Evolutionary conservation across 2,888 invertebrate species (phyloP).

Genomic region (Acronicta alni): DNA sequence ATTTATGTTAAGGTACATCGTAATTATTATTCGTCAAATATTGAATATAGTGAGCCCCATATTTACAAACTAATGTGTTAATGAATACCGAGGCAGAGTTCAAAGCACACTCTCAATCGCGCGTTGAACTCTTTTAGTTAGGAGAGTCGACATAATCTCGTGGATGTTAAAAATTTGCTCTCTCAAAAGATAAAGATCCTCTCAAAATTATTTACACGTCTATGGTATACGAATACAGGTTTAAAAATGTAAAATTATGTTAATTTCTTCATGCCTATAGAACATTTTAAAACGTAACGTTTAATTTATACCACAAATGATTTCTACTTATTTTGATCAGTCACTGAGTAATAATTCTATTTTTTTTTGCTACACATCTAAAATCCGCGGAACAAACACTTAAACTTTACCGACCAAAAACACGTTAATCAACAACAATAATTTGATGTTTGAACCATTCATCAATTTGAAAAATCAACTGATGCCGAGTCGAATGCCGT

Average conservation of each 20-base stretch:
- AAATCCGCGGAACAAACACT: conserved; percentile 24
- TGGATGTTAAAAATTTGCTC: conserved; percentile 22
- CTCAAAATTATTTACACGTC: conserved; percentile 15
- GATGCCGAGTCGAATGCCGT: neutral
- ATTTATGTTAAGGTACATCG: neutral
- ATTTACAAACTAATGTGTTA: conserved; percentile 5
- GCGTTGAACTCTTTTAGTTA: conserved; percentile 76
- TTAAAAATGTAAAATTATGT: conserved; percentile 33
- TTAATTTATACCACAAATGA: no score
- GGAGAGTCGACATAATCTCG: conserved; percentile 11
- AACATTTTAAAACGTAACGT: neutral
- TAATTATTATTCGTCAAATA: neutral
- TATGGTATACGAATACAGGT: conserved; percentile 22
- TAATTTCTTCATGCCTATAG: conserved; percentile 14
- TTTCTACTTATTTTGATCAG: conserved; percentile 1
- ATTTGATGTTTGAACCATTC: conserved; percentile 7
- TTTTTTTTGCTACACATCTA: neutral
- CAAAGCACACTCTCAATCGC: conserved; percentile 52
- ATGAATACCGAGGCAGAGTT: conserved; percentile 14
- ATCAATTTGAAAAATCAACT: conserved; percentile 20
- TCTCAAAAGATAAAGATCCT: conserved; percentile 10
- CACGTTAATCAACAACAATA: conserved; percentile 16
- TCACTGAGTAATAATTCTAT: neutral
- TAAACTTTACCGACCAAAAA: conserved; percentile 23
- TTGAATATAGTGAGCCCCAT: neutral